Conservation (phyloP, 2,113 vertebrate genomes). For the Actinemys pallida region DNA sequence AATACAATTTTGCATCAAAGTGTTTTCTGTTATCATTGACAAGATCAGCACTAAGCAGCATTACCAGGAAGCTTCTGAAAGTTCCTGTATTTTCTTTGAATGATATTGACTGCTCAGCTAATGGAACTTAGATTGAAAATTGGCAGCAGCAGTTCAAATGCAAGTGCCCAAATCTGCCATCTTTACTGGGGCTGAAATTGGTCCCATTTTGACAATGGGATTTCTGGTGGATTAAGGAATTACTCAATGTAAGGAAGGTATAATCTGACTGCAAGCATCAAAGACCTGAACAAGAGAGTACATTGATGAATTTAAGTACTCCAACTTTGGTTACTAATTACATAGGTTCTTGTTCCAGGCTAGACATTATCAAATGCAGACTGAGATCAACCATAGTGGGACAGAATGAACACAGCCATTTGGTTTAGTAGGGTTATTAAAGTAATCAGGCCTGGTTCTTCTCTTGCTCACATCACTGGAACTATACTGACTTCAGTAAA, state of each 20-base stretch:
- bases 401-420: not conserved
- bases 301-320: not conserved
- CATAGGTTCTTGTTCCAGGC: not conserved
- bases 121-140: not conserved
- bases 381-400: not conserved
- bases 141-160: too few relatives aligned
- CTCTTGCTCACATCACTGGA: not conserved
- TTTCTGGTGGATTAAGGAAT: not conserved
- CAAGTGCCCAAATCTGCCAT: not conserved
- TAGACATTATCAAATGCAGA: not conserved
- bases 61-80: not conserved
- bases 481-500: not conserved
- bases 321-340: not conserved
- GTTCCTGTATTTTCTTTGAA: not conserved
- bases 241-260: not conserved
- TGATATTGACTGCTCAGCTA: not conserved
- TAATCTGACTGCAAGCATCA: not conserved
- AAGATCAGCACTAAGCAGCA: not conserved
- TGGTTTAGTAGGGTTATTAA: not conserved
- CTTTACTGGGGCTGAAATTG: fast-evolving
- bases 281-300: not conserved
- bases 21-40: not conserved
- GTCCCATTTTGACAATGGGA: not conserved
- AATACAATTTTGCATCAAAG: not conserved
- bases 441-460: not conserved